These are phyloP conservation scores for Clarias batrachus DNA, from an alignment of 2,113 vertebrate genomes.

Conservation along the genomic window DNA sequence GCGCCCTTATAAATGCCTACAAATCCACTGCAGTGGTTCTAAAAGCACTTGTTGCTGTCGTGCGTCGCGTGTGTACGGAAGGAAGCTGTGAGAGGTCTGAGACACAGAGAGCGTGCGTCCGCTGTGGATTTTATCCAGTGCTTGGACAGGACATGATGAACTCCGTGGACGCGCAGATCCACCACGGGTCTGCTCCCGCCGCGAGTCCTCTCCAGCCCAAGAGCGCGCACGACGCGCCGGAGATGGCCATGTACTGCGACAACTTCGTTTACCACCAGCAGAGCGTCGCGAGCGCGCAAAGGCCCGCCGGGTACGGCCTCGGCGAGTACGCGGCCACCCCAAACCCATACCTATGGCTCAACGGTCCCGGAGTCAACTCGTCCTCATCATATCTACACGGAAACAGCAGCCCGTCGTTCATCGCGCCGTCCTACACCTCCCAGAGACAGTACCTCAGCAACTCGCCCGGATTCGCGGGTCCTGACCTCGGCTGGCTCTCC, in stretches of 20 bases:
- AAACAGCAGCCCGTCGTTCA: slow-evolving; percentile 72
- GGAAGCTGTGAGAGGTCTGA: neutral
- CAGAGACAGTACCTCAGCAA: slow-evolving; percentile 78
- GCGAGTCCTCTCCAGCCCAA: slow-evolving; percentile 73
- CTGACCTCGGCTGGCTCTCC: slow-evolving; percentile 89
- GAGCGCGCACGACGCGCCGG: slow-evolving; percentile 75
- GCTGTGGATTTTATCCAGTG: neutral
- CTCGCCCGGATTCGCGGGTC: slow-evolving; percentile 74
- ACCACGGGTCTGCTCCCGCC: slow-evolving; percentile 70
- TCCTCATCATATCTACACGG: slow-evolving; percentile 81
- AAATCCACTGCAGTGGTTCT: neutral
- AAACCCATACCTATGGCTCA: slow-evolving; percentile 88
- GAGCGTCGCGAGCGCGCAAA: slow-evolving; percentile 70
- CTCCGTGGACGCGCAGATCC: slow-evolving; percentile 76
- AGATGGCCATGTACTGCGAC: slow-evolving; percentile 90
- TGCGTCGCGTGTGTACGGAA: neutral
- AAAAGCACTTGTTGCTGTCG: slow-evolving; percentile 3
- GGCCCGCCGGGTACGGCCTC: slow-evolving; percentile 81
- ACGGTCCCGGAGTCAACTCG: slow-evolving; percentile 75
- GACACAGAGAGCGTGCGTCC: slow-evolving; percentile 20
- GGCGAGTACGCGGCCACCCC: slow-evolving; percentile 80
- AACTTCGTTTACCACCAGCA: slow-evolving; percentile 85
- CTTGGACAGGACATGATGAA: slow-evolving; percentile 73
- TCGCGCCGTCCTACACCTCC: slow-evolving; percentile 79
- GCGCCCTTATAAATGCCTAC: slow-evolving; percentile 9